Percentiles rank a stretch among this genome's conserved stretches.
These are phyloP conservation scores for Stenchaetothrips biformis DNA, from an alignment of 2,888 invertebrate genomes.

Conservation along the genomic window DNA sequence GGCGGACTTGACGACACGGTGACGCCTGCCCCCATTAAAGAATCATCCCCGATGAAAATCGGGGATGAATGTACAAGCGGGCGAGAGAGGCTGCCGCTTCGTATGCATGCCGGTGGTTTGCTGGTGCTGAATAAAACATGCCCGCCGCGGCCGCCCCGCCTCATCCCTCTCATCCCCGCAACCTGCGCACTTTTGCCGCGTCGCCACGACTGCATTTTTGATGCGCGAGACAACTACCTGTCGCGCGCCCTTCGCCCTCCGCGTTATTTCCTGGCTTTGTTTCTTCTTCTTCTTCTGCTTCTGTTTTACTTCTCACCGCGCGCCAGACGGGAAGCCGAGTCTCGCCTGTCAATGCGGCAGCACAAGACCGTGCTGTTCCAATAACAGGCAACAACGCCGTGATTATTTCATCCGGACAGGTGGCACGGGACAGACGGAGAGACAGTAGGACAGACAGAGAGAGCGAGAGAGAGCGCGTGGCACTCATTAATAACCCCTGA, in stretches of 20 bases:
- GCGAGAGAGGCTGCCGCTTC: neutral
- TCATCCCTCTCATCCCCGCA: too few species aligned
- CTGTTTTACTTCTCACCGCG: too few species aligned
- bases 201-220: too few species aligned
- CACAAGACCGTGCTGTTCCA: neutral
- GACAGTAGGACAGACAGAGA: neutral
- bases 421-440: neutral
- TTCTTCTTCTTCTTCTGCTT: too few species aligned
- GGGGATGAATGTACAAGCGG: neutral
- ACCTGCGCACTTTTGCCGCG: too few species aligned
- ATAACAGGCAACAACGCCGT: neutral
- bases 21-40: neutral
- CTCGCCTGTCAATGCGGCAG: too few species aligned
- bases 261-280: too few species aligned
- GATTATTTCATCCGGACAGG: too few species aligned
- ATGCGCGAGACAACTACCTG: too few species aligned
- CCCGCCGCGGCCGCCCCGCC: neutral
- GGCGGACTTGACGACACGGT: too few species aligned
- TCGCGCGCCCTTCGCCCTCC: too few species aligned
- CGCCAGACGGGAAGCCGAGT: too few species aligned
- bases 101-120: neutral
- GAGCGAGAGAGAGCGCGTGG: neutral
- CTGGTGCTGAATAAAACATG: constrained; percentile 16
- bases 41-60: constrained; percentile 2
- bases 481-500: neutral